Conservation (phyloP, 2,113 vertebrate genomes). For the Hassar affinis region DNA sequence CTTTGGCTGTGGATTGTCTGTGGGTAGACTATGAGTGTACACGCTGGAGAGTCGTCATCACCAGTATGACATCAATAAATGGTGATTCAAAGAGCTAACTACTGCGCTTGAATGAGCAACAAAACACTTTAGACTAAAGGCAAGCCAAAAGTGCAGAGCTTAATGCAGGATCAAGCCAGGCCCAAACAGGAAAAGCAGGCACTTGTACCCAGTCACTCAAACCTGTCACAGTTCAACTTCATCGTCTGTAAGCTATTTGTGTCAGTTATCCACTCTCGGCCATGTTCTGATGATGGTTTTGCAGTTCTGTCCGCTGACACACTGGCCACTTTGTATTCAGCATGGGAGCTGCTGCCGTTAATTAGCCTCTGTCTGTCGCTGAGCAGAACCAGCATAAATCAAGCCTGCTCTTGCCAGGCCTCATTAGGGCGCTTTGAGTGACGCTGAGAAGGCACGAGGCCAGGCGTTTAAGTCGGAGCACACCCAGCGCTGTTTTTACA, state of each 20-base stretch:
- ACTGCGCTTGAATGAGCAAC: background rate
- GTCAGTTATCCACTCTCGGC: slow-evolving; percentile 10
- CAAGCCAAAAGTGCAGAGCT: slow-evolving; percentile 9
- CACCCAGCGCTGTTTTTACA: slow-evolving; percentile 26
- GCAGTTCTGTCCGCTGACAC: slow-evolving; percentile 24
- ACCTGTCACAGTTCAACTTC: slow-evolving; percentile 3
- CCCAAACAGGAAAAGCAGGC: slow-evolving; percentile 25
- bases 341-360: slow-evolving; percentile 46
- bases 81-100: slow-evolving; percentile 3
- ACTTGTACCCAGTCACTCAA: slow-evolving; percentile 22
- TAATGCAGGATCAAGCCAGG: slow-evolving; percentile 11
- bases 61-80: slow-evolving; percentile 5
- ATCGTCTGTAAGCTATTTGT: slow-evolving; percentile 6
- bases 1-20: background rate
- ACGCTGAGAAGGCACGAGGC: slow-evolving; percentile 38
- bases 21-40: background rate
- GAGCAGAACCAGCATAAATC: slow-evolving; percentile 43
- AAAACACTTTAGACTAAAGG: slow-evolving; percentile 20
- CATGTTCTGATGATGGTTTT: slow-evolving; percentile 5
- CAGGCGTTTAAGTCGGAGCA: slow-evolving; percentile 27
- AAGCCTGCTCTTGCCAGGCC: slow-evolving; percentile 43
- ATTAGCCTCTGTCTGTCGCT: slow-evolving; percentile 43
- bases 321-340: slow-evolving; percentile 41
- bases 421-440: slow-evolving; percentile 40
- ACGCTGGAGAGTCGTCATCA: background rate